These are phyloP conservation scores for Poeciliopsis paucimaculata DNA, from an alignment of 2,797 vertebrate genomes.

Conservation along the genomic window DNA sequence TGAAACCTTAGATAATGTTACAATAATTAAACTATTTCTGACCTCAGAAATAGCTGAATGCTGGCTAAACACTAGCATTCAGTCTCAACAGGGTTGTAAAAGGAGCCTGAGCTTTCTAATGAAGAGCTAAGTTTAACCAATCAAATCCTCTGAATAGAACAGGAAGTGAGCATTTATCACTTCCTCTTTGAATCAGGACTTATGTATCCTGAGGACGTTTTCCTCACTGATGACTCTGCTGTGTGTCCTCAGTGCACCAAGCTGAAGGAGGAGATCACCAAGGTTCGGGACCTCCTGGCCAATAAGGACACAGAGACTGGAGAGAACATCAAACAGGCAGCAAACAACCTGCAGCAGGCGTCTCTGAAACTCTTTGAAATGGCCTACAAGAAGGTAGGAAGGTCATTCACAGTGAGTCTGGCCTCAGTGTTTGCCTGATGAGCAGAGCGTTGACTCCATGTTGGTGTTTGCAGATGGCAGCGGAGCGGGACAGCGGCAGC, in stretches of 20 bases:
- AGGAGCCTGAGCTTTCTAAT: not conserved
- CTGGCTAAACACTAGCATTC: not conserved
- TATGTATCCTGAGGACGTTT: not conserved
- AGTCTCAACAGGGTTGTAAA: not conserved
- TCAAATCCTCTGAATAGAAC: not conserved
- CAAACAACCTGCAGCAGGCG: constrained; percentile 91
- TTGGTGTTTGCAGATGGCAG: constrained; percentile 87
- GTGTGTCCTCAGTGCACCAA: constrained; percentile 87
- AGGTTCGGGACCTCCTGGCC: constrained; percentile 90
- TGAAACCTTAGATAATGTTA: no score
- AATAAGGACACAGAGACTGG: constrained; percentile 95
- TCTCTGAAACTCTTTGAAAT: constrained; percentile 98
- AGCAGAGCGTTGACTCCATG: not conserved
- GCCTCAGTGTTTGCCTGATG: no score
- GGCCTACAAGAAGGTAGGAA: constrained; percentile 96
- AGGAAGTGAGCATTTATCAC: not conserved
- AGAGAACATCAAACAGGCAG: constrained; percentile 95
- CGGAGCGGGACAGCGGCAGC: constrained; percentile 84
- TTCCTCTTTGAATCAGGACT: not conserved
- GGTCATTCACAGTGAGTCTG: not conserved
- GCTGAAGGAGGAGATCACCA: constrained; percentile 92
- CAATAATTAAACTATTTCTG: no score
- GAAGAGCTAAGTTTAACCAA: not conserved
- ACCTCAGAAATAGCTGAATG: not conserved
- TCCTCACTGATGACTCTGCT: not conserved